Percentiles rank a stretch among this genome's conserved stretches.
These are phyloP conservation scores for Xylocampa areola DNA, from an alignment of 2,888 invertebrate species.

Conservation along the genomic window DNA sequence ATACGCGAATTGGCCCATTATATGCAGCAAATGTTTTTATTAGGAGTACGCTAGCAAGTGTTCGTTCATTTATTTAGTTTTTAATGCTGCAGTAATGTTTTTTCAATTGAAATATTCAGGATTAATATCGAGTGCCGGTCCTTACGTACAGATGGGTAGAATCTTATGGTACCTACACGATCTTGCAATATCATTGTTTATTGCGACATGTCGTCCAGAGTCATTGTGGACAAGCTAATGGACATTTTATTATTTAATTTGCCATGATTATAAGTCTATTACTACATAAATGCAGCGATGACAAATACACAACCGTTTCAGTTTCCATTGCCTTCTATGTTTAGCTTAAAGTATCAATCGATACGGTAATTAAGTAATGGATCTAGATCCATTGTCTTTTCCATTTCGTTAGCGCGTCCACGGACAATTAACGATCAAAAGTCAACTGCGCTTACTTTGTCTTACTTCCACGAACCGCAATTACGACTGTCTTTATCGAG, in stretches of 20 bases:
- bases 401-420: conserved; percentile 43
- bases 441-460: conserved; percentile 61
- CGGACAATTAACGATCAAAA: conserved; percentile 52
- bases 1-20: conserved; percentile 39
- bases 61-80: conserved; percentile 31
- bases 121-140: conserved; percentile 17
- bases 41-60: conserved; percentile 11
- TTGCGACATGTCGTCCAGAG: conserved; percentile 18
- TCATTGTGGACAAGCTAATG: conserved; percentile 36
- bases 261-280: conserved; percentile 37
- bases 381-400: conserved; percentile 47
- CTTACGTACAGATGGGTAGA: conserved; percentile 9
- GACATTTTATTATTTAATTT: conserved; percentile 47
- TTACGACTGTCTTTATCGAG: conserved; percentile 63
- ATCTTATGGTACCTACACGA: conserved; percentile 7
- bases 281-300: conserved; percentile 16
- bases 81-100: conserved; percentile 38
- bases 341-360: conserved; percentile 11
- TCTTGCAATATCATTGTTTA: conserved; percentile 38
- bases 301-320: conserved; percentile 4
- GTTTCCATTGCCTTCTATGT: conserved; percentile 28
- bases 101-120: conserved; percentile 49
- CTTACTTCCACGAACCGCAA: conserved; percentile 65
- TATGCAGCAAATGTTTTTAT: conserved; percentile 35
- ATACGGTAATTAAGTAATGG: conserved; percentile 39